These are phyloP conservation scores for Thereva unica DNA, from an alignment of 2,888 invertebrate species.

Conservation along the genomic window DNA sequence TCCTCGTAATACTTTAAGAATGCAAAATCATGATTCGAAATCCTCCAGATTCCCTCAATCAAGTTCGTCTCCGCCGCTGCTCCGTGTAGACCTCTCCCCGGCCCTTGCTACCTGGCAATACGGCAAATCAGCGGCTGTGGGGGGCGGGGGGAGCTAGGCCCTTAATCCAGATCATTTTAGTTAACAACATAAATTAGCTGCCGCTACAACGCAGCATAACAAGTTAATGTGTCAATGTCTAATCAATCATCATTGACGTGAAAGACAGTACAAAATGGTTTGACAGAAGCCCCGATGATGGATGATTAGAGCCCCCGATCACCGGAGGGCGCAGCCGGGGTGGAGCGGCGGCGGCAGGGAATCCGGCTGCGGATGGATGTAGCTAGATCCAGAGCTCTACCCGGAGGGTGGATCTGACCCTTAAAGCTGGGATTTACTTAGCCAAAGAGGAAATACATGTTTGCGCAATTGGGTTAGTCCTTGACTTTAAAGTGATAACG, in stretches of 20 bases:
- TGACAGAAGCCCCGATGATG: slow-evolving; percentile 31
- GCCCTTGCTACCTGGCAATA: too few species aligned
- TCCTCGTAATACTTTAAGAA: too few species aligned
- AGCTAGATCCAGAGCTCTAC: slow-evolving; percentile 4
- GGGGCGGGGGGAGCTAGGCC: too few species aligned
- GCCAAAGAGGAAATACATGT: slow-evolving; percentile 32
- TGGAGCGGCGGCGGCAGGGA: neutral
- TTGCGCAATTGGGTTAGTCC: slow-evolving; percentile 34
- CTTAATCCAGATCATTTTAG: slow-evolving; percentile 3
- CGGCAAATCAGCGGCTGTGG: too few species aligned
- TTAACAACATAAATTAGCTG: slow-evolving; percentile 32
- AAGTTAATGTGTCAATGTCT: slow-evolving; percentile 35
- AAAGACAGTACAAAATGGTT: slow-evolving; percentile 35
- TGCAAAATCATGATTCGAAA: too few species aligned
- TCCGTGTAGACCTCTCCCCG: too few species aligned
- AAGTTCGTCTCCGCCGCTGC: too few species aligned
- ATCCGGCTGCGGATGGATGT: slow-evolving; percentile 14
- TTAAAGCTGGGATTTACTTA: slow-evolving; percentile 22
- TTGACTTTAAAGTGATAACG: slow-evolving; percentile 28
- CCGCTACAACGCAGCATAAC: slow-evolving; percentile 31
- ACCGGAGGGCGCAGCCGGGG: neutral
- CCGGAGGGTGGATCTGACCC: slow-evolving; percentile 13
- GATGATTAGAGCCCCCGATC: slow-evolving; percentile 17
- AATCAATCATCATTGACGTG: slow-evolving; percentile 33
- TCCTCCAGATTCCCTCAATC: too few species aligned